These are phyloP conservation scores for Smittia aterrima DNA, from an alignment of 2,888 invertebrate species.

Conservation along the genomic window DNA sequence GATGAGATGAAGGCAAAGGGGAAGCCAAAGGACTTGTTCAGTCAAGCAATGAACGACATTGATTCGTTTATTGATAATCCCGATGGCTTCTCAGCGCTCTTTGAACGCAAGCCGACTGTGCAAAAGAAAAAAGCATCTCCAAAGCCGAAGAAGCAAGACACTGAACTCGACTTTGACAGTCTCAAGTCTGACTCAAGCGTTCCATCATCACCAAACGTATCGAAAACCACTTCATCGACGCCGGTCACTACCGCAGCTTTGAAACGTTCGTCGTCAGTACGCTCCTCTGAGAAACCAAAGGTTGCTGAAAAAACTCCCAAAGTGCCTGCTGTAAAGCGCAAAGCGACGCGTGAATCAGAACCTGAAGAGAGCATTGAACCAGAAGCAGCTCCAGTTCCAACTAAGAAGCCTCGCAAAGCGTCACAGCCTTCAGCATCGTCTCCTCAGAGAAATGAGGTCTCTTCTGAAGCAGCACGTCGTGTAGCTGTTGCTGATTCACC, in stretches of 20 bases:
- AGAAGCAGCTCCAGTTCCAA: background rate
- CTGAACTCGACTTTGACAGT: slow-evolving; percentile 31
- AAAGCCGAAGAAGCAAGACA: slow-evolving; percentile 19
- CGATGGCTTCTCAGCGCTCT: slow-evolving; percentile 48
- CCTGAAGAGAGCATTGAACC: slow-evolving; percentile 5
- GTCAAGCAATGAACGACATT: slow-evolving; percentile 78
- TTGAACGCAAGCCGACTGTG: slow-evolving; percentile 17
- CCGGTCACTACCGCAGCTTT: background rate
- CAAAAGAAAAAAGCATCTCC: slow-evolving; percentile 23
- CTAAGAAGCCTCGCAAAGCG: slow-evolving; percentile 27
- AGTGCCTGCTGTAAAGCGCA: slow-evolving; percentile 20
- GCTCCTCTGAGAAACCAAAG: background rate
- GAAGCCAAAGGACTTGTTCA: slow-evolving; percentile 66
- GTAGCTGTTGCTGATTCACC: slow-evolving; percentile 70
- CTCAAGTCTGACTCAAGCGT: slow-evolving; percentile 24
- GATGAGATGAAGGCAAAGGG: slow-evolving; percentile 72
- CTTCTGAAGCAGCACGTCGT: slow-evolving; percentile 49
- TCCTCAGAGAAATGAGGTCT: slow-evolving; percentile 46
- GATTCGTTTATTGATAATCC: slow-evolving; percentile 73
- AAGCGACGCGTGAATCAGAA: slow-evolving; percentile 1
- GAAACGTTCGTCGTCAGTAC: background rate
- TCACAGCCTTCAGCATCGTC: background rate
- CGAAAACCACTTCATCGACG: background rate
- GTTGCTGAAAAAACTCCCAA: slow-evolving; percentile 8
- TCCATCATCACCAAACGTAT: slow-evolving; percentile 23